Conservation (phyloP, 2,113 vertebrate genomes). For the Pipra filicauda region DNA sequence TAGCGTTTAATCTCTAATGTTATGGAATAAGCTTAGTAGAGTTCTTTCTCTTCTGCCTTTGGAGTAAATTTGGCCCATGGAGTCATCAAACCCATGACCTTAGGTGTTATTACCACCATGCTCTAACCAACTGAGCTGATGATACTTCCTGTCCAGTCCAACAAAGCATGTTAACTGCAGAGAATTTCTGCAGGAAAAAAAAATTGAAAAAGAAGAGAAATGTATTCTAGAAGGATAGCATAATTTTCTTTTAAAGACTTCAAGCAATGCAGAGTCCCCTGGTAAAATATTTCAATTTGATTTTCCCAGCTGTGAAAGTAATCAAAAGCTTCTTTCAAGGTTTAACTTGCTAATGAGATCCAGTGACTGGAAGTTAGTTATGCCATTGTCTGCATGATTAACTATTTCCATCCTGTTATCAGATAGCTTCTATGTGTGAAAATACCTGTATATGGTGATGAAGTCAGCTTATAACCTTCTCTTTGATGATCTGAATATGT, state of each 20-base stretch:
- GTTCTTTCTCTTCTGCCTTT: background rate
- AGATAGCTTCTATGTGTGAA: constrained; percentile 20
- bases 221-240: background rate
- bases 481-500: constrained; percentile 16
- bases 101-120: background rate
- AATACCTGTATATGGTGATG: constrained; percentile 1
- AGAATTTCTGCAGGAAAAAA: background rate
- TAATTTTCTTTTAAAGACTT: constrained; percentile 27
- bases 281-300: constrained; percentile 52
- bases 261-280: constrained; percentile 6
- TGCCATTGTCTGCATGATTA: constrained; percentile 47
- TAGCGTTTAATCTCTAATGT: background rate
- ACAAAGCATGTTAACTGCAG: background rate
- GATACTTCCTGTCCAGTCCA: background rate
- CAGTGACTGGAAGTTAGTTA: constrained; percentile 53
- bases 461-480: background rate
- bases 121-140: background rate
- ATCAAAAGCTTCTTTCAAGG: constrained; percentile 60
- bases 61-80: background rate
- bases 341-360: constrained; percentile 61
- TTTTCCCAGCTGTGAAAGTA: constrained; percentile 49
- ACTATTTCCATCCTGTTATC: constrained; percentile 47
- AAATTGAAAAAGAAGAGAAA: background rate
- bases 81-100: background rate
- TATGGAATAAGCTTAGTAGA: background rate